A percentile compares a stretch with the other conserved stretches of the same genome.
Evolutionary conservation across 2,888 invertebrate species (phyloP).

Genomic region (Pyralis farinalis): DNA sequence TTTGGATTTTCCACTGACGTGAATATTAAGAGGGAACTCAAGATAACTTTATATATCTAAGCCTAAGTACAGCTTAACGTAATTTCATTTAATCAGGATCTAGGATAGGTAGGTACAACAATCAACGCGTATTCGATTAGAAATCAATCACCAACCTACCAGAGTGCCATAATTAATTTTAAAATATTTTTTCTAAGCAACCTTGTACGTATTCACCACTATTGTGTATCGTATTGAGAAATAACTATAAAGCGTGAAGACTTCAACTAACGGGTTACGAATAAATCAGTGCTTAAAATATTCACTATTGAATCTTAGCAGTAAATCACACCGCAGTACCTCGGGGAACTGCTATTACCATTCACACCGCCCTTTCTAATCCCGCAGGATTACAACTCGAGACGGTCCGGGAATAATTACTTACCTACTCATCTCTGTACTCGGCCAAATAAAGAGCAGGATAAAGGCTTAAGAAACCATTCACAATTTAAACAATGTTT

Average conservation of each 20-base stretch:
- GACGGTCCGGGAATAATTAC: slow-evolving; percentile 77
- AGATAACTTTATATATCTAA: too few species aligned
- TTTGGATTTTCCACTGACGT: too few species aligned
- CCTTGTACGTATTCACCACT: too few species aligned
- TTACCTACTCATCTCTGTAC: slow-evolving; percentile 58
- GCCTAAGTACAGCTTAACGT: too few species aligned
- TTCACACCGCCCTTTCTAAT: slow-evolving; percentile 78
- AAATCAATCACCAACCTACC: too few species aligned
- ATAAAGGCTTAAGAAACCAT: slow-evolving; percentile 34
- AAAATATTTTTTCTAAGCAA: too few species aligned
- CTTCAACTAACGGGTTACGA: slow-evolving; percentile 42
- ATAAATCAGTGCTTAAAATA: slow-evolving; percentile 76
- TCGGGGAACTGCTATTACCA: slow-evolving; percentile 73
- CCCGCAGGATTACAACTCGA: slow-evolving; percentile 73
- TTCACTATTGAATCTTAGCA: slow-evolving; percentile 78
- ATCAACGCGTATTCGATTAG: too few species aligned
- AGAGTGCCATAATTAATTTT: too few species aligned
- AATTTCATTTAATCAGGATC: too few species aligned
- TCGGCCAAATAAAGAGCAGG: slow-evolving; percentile 47
- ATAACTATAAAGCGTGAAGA: slow-evolving; percentile 19
- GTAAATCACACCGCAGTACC: slow-evolving; percentile 78
- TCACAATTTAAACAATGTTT: slow-evolving; percentile 36
- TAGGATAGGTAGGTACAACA: too few species aligned
- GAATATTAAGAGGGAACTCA: too few species aligned
- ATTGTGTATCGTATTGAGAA: background rate